Evolutionary conservation across 35 echinoderm and acorn worm genomes (phyloP), one percentile per base, ranked within the genome.

Genomic region (Heliocidaris tuberculata): DNA sequence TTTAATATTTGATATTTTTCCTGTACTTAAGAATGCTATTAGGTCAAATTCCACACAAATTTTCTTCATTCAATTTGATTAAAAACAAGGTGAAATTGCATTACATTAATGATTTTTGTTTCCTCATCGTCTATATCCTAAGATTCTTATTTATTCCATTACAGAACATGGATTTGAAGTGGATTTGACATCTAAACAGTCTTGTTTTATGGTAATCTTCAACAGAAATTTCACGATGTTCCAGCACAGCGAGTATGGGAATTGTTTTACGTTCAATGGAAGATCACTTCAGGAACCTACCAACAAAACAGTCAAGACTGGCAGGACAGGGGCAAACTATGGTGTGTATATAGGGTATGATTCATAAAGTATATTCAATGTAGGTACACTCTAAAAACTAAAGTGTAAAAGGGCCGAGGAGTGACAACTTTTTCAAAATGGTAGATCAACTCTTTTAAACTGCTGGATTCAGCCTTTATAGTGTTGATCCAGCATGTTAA

Each of bases 201-300:
- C 15, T 13, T 56, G 52, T 13, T 56, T 56, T 78, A n/a, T 78
- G 65, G 5, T n/a, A n/a, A 7, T 95, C 19, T 88, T n/a, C n/a
- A 35, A 86, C 94, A 95, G 94, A 61, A 90, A 91, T 48, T 91
- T 95, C 31, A 47, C 88, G 50, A 35, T 47, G 54, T 32, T 95
- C 59, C 94, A 97, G n/a, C 48, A 97, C 54, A 92, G 95, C 31
- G 86, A 94, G 7, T 97, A 97, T 35, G 96, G 96, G 16, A 97
- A 97, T 48, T 97, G 96, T 88, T 97, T 95, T 60, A 95, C 90
- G 8, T 95, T 97, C 65, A 97, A 97, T 50, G 65, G 92, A 27
- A 32, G 30, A n/a, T 31, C 15, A 17, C 15, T 89, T 5, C 12
- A 89, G 13, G 91, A 93, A 13, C 50, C 47, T 13, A 29, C 11